Percentiles rank a stretch among this genome's conserved stretches.
Evolutionary conservation across 37 sponge, comb jelly and placozoan species (phyloP).

Genomic region (Crambe crambe): DNA sequence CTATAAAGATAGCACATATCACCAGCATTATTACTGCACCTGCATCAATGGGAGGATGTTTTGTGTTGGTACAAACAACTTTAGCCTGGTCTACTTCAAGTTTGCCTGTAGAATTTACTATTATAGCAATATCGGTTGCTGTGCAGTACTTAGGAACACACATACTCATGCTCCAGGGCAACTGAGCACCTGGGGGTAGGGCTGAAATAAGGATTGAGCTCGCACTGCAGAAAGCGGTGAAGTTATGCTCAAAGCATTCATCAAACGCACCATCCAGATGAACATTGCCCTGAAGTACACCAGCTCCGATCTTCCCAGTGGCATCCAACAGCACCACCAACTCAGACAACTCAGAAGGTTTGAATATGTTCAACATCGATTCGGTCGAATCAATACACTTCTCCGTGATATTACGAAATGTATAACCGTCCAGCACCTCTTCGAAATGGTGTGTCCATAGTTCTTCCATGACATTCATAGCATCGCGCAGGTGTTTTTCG

Average conservation of each 20-base stretch:
- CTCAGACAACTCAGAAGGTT: not conserved
- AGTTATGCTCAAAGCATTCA: constrained; percentile 48
- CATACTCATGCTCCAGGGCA: not conserved
- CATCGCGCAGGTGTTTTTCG: not conserved
- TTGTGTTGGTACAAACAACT: not conserved
- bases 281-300: constrained; percentile 40
- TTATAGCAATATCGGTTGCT: not conserved
- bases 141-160: constrained; percentile 41
- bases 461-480: not conserved
- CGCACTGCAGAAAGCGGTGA: constrained; percentile 45
- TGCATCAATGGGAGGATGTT: constrained; percentile 6
- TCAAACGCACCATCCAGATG: constrained; percentile 54
- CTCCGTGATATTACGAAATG: too few species aligned
- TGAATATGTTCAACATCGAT: not conserved
- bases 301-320: constrained; percentile 26
- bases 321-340: constrained; percentile 14
- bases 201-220: not conserved
- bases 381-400: not conserved
- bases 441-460: not conserved
- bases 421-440: not conserved
- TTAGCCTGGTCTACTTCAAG: not conserved
- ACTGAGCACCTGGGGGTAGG: not conserved
- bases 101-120: not conserved
- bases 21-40: constrained; percentile 64
- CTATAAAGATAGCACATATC: constrained; percentile 39